phyloP scores from a whole-genome alignment of 2,113 vertebrate species.

The Mastomys natalensis region DNA sequence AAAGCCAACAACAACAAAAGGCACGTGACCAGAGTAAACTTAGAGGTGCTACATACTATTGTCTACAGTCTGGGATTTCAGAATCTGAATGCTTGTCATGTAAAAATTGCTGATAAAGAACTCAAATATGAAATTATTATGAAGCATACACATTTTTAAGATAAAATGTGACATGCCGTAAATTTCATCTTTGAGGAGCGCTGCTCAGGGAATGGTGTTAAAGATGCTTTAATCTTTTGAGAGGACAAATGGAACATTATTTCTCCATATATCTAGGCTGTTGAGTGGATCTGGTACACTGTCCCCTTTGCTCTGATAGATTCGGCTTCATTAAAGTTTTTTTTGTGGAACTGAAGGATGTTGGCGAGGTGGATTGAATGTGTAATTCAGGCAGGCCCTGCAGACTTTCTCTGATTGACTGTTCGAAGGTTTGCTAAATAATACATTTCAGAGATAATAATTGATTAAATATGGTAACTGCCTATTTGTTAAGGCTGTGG shows the following conservation, averaged over 20 bases:
- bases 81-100: slow-evolving; percentile 47
- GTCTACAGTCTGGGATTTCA: neutral
- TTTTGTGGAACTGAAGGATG: slow-evolving; percentile 64
- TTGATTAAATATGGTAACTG: slow-evolving; percentile 61
- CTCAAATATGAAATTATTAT: slow-evolving; percentile 70
- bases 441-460: slow-evolving; percentile 67
- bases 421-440: slow-evolving; percentile 73
- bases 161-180: slow-evolving; percentile 72
- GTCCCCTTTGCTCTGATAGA: slow-evolving; percentile 72
- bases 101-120: slow-evolving; percentile 76
- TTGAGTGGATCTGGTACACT: slow-evolving; percentile 51
- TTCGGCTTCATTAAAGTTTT: slow-evolving; percentile 68
- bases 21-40: neutral
- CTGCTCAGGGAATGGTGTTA: slow-evolving; percentile 60
- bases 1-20: slow-evolving; percentile 30
- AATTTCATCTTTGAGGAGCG: slow-evolving; percentile 72
- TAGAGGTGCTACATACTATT: neutral
- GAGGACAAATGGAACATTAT: slow-evolving; percentile 65
- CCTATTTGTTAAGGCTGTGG: slow-evolving; percentile 54
- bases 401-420: slow-evolving; percentile 52
- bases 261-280: slow-evolving; percentile 60
- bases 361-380: slow-evolving; percentile 43
- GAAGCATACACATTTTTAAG: slow-evolving; percentile 75
- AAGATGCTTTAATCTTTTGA: slow-evolving; percentile 74
- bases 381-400: slow-evolving; percentile 43